Conservation (phyloP, 2,113 vertebrate species). For the Atherinomorus stipes region DNA sequence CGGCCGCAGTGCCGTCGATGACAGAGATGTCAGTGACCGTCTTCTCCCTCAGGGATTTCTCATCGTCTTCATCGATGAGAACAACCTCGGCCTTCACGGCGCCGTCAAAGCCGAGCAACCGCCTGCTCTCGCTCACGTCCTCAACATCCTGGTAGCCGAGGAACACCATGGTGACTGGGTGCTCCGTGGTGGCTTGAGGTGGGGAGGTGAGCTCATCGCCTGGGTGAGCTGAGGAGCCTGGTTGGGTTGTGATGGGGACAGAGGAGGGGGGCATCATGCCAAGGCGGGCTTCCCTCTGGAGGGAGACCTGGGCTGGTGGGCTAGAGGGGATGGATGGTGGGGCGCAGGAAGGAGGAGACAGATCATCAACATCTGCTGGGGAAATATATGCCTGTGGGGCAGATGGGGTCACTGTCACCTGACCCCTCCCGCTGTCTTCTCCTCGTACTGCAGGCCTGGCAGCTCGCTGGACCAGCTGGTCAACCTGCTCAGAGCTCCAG, state of each 20-base stretch:
- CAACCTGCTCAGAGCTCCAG: slow-evolving; percentile 91
- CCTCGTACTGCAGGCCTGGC: slow-evolving; percentile 83
- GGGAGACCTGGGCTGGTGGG: slow-evolving; percentile 84
- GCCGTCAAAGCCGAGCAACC: slow-evolving; percentile 93
- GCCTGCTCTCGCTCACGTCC: slow-evolving; percentile 92
- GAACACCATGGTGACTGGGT: slow-evolving; percentile 98
- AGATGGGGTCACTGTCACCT: slow-evolving; percentile 81
- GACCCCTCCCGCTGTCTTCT: slow-evolving; percentile 77
- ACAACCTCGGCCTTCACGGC: slow-evolving; percentile 96
- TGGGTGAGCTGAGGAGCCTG: slow-evolving; percentile 50
- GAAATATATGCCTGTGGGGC: slow-evolving; percentile 43
- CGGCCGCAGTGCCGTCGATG: slow-evolving; percentile 93
- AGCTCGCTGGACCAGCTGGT: slow-evolving; percentile 91
- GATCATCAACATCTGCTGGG: slow-evolving; percentile 63
- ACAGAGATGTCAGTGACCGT: slow-evolving; percentile 95
- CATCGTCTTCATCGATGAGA: slow-evolving; percentile 95
- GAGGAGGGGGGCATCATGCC: slow-evolving; percentile 69
- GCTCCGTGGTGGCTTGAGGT: slow-evolving; percentile 83
- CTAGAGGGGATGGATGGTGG: slow-evolving; percentile 76
- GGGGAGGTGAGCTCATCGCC: slow-evolving; percentile 28
- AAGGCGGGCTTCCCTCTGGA: slow-evolving; percentile 84
- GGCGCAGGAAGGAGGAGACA: slow-evolving; percentile 78
- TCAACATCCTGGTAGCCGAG: slow-evolving; percentile 96
- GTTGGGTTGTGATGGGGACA: slow-evolving; percentile 68
- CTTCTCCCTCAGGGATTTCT: slow-evolving; percentile 96